Conservation (phyloP, 2,113 vertebrate species). For the Hystrix brachyura region DNA sequence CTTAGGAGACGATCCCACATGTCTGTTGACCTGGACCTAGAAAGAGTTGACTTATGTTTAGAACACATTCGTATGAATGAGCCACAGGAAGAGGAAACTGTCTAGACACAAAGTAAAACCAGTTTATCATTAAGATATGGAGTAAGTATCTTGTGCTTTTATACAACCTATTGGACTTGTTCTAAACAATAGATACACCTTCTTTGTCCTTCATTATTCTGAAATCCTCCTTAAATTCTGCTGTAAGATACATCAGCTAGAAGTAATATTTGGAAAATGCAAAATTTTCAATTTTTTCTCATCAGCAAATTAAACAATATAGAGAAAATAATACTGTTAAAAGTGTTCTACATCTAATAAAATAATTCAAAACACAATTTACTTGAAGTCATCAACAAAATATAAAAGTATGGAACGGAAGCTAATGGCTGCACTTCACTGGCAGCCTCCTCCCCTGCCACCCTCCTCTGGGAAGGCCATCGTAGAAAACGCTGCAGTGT, state of each 20-base stretch:
- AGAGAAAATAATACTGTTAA: background rate
- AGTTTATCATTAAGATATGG: background rate
- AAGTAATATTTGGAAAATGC: background rate
- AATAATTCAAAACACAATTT: background rate
- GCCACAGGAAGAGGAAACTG: background rate
- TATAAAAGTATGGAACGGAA: background rate
- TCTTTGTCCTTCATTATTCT: background rate
- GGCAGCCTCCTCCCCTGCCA: background rate
- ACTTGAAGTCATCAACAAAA: background rate
- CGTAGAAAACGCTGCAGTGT: background rate
- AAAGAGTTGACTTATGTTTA: background rate
- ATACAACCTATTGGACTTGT: background rate
- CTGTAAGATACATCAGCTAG: background rate
- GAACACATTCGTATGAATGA: background rate
- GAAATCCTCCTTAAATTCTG: background rate
- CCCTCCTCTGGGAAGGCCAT: background rate
- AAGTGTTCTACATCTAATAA: background rate
- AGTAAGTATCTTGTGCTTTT: background rate
- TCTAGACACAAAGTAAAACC: background rate
- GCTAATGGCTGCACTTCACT: background rate
- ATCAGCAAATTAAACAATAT: background rate
- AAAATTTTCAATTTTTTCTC: background rate
- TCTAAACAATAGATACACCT: background rate
- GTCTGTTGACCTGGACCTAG: background rate
- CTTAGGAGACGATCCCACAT: background rate